Evolutionary conservation across 1,140 invertebrate species (phyloP).

Genomic region (Drosophila sp.): DNA sequence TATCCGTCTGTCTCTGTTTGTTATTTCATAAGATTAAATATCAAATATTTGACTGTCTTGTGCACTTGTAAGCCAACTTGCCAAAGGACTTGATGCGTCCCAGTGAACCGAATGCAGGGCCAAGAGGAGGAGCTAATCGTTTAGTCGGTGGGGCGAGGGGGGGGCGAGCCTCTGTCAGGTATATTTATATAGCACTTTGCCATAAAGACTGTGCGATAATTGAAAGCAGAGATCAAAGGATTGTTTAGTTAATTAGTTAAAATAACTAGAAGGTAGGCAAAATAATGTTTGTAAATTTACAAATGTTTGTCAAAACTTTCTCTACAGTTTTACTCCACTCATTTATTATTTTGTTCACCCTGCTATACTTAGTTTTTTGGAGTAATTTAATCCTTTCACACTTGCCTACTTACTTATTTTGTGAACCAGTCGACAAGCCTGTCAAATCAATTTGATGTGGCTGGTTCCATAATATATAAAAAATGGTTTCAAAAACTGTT

Average conservation of each 20-base stretch:
- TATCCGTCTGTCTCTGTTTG: slow-evolving; percentile 19
- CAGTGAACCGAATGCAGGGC: slow-evolving; percentile 23
- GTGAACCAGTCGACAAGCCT: slow-evolving; percentile 52
- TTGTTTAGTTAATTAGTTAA: slow-evolving; percentile 7
- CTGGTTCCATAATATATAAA: slow-evolving; percentile 16
- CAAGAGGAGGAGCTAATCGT: slow-evolving; percentile 30
- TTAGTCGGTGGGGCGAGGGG: not conserved
- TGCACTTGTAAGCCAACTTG: slow-evolving; percentile 66
- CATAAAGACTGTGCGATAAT: not conserved
- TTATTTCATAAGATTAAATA: slow-evolving; percentile 52
- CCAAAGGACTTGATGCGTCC: slow-evolving; percentile 15
- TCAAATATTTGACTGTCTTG: slow-evolving; percentile 62
- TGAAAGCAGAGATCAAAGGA: slow-evolving; percentile 6
- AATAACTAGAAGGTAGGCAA: slow-evolving; percentile 2
- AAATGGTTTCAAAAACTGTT: slow-evolving; percentile 40
- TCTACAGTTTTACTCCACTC: no score
- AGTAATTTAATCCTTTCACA: slow-evolving; percentile 12
- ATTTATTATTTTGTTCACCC: not conserved
- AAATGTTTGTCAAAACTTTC: not conserved
- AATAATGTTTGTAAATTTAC: slow-evolving; percentile 7
- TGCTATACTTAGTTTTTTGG: not conserved
- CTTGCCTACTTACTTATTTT: slow-evolving; percentile 2
- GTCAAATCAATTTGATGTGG: slow-evolving; percentile 55
- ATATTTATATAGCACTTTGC: slow-evolving; percentile 50
- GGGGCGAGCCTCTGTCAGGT: slow-evolving; percentile 39